Evolutionary conservation across 2,888 invertebrate genomes (phyloP), one percentile per base, ranked within the genome.

Genomic region (Lochmaea crataegi): DNA sequence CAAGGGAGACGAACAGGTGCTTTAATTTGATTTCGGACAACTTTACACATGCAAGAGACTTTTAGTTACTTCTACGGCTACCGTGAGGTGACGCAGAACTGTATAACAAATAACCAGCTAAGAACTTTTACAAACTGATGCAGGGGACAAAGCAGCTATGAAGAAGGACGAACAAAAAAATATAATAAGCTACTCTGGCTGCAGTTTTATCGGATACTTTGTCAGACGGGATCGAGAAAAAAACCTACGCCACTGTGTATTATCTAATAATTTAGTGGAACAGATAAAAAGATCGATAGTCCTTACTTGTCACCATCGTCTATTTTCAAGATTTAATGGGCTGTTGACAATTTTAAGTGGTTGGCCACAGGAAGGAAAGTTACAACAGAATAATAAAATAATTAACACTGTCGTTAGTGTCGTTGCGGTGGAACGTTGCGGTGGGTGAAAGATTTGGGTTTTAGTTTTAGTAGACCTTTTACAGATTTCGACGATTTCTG

Each of bases 271-370:
- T 61, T 61, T 61, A 57, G 11, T 12, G 57, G 26, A 57, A 57
- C 57, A 26, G 57, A 57, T 57, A 57, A 57, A 57, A 57, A 57
- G 18, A 57, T 57, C 57, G 26, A 57, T 57, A 18, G 56, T 10
- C 16, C 16, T 56, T 56, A n/a, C 71, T 64, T 60, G 61, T 61
- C 61, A 61, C 61, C 38, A 68, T 71, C 51, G 41, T 41, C 68
- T 71, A 74, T 69, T 58, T 69, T 68, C 63, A 58, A 74, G 65
- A 73, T 74, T 73, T 75, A 77, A 72, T 72, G 74, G 66, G 68
- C 68, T 75, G 77, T 68, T 63, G 77, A 77, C 74, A 71, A 73
- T 68, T 73, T 78, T 76, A 77, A 76, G 73, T 70, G 71, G 68
- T 53, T 53, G 68, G 65, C 68, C 65, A 38, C 32, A 66, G 61